phyloP scores from a whole-genome alignment of 2,888 invertebrate species.

The Quadriops clusia region DNA sequence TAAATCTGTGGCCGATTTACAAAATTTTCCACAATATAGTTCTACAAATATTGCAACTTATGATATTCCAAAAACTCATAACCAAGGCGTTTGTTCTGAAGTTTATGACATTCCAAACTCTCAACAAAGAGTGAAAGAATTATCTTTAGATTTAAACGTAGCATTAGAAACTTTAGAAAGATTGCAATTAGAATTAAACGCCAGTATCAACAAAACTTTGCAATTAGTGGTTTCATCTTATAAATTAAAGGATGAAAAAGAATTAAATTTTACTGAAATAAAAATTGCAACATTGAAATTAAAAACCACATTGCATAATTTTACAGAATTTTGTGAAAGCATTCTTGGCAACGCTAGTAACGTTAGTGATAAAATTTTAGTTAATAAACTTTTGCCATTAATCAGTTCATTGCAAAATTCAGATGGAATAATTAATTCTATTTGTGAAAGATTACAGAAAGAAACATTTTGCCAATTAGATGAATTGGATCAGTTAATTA shows the following conservation, averaged over 20 bases:
- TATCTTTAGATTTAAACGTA: slow-evolving; percentile 62
- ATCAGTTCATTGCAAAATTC: slow-evolving; percentile 71
- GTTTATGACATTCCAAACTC: slow-evolving; percentile 52
- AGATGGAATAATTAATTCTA: slow-evolving; percentile 67
- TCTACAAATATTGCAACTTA: slow-evolving; percentile 1
- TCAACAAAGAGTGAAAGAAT: slow-evolving; percentile 40
- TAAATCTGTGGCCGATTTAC: too few relatives aligned
- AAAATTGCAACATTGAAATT: slow-evolving; percentile 68
- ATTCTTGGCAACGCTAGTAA: slow-evolving; percentile 76
- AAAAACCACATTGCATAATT: slow-evolving; percentile 70
- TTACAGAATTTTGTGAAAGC: slow-evolving; percentile 81
- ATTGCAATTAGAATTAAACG: slow-evolving; percentile 68
- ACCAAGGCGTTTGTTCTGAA: slow-evolving; percentile 20
- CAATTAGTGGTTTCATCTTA: slow-evolving; percentile 71
- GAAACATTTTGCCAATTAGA: slow-evolving; percentile 54
- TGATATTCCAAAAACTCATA: slow-evolving; percentile 1
- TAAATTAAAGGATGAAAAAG: slow-evolving; percentile 69
- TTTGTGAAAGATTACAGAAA: slow-evolving; percentile 42
- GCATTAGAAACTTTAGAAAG: slow-evolving; percentile 65
- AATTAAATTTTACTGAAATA: slow-evolving; percentile 69
- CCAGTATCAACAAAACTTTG: slow-evolving; percentile 65
- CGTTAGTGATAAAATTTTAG: slow-evolving; percentile 64
- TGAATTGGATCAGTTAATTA: slow-evolving; percentile 78
- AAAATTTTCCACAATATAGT: too few relatives aligned
- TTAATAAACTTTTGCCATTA: slow-evolving; percentile 58